Evolutionary conservation across 2,888 invertebrate species (phyloP), one percentile per base, ranked within the genome.

Genomic region (Aleiodes leptofemur): DNA sequence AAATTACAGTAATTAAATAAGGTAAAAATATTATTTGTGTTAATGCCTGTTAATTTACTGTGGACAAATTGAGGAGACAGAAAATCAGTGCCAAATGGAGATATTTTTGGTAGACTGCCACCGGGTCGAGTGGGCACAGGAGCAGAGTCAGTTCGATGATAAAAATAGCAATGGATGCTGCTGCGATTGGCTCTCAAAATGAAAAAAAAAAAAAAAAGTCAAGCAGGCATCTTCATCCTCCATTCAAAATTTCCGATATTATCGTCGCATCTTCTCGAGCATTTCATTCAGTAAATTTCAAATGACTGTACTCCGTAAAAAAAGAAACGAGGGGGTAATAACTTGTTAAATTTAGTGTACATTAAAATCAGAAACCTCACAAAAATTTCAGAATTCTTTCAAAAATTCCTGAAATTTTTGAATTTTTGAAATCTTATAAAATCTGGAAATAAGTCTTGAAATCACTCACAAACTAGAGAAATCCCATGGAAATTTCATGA

Each of bases 81-180:
- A 43, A 64, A 64, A 64, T 43, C 43, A 14, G 64, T 64, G 64
- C 64, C 64, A 64, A 64, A 43, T 14, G 64, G 48, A 64, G 64
- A 48, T 64, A 64, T 64, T 64, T 64, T 64, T 64, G 64, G 64
- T 64, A 64, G 64, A 64, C 48, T 64, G 64, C 64, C 64, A 64
- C 64, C 64, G 23, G 64, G 64, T 64, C 64, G 64, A 64, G 64
- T 64, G 64, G 16, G 43, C 64, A 64, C 43, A 48, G 64, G 43
- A 56, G 64, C 64, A 48, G 64, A 64, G 48, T 64, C 48, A 8
- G 16, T 48, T 61, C 13, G 64, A 48, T 48, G 43, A 23, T 64
- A 64, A 64, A 64, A 64, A 64, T 64, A 64, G 64, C 14, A 64
- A 43, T 55, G 38, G 43, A 8, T 48, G 34, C 64, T 16, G 43